phyloP scores from a whole-genome alignment of 2,113 vertebrate genomes.

The Columba janthina region DNA sequence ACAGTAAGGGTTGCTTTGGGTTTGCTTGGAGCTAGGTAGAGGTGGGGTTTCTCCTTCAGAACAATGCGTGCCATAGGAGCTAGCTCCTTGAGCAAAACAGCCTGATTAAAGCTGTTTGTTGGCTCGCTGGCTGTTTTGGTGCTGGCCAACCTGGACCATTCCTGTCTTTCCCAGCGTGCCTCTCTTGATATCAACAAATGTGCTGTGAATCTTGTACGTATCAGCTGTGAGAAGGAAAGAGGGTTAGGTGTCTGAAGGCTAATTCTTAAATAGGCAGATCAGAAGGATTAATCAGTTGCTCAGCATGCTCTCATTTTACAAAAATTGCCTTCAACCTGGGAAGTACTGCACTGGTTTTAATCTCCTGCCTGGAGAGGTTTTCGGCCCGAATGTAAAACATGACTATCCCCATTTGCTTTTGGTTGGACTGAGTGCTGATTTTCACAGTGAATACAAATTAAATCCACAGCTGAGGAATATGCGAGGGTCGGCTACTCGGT shows the following conservation, averaged over 20 bases:
- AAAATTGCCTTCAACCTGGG: neutral
- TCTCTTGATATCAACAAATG: neutral
- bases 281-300: constrained; percentile 5
- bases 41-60: neutral
- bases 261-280: neutral
- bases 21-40: neutral
- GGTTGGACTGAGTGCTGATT: neutral
- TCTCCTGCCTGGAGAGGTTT: neutral
- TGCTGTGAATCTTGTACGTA: rapidly evolving
- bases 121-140: neutral
- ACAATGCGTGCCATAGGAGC: rapidly evolving
- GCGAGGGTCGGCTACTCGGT: neutral
- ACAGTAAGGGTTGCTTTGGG: neutral
- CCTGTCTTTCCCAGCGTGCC: neutral
- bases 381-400: neutral
- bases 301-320: neutral
- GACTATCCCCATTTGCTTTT: neutral
- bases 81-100: neutral
- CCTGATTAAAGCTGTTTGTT: neutral
- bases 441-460: neutral
- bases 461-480: neutral
- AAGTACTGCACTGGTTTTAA: neutral
- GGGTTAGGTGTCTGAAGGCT: neutral
- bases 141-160: neutral
- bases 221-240: neutral